A percentile compares a stretch with the other conserved stretches of the same genome.
These are phyloP conservation scores for Gymnosoma rotundatum DNA, from an alignment of 2,888 invertebrate genomes.

Conservation along the genomic window DNA sequence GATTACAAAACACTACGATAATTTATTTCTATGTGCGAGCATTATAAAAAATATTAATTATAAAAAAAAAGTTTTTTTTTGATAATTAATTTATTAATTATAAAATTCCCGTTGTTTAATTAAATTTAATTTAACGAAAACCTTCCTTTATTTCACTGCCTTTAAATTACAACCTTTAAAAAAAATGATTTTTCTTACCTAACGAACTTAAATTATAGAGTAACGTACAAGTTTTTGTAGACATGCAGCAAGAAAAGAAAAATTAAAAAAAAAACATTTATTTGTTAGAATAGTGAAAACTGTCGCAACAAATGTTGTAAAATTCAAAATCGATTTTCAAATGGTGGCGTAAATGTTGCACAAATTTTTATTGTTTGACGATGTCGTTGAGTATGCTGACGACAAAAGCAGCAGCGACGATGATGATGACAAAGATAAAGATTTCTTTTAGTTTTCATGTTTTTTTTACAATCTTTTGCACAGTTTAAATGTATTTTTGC, in stretches of 20 bases:
- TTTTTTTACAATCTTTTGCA: conserved; percentile 24
- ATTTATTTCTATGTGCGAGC: too few species aligned
- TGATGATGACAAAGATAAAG: conserved; percentile 39
- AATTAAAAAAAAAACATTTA: conserved; percentile 30
- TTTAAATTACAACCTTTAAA: conserved; percentile 18
- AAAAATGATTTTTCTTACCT: conserved; percentile 17
- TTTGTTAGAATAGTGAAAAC: conserved; percentile 57
- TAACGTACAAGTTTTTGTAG: conserved; percentile 10
- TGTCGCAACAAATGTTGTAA: conserved; percentile 67
- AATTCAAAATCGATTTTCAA: conserved; percentile 69
- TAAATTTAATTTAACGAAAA: too few species aligned
- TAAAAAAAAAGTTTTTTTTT: too few species aligned
- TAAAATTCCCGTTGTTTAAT: too few species aligned
- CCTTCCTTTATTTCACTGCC: conserved; percentile 17
- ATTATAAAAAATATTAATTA: too few species aligned
- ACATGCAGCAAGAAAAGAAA: background rate
- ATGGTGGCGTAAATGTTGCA: conserved; percentile 67
- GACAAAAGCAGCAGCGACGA: background rate
- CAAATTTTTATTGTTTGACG: conserved; percentile 54
- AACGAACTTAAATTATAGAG: conserved; percentile 30
- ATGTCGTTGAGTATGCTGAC: conserved; percentile 32
- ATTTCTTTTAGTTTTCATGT: background rate
- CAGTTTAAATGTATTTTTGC: conserved; percentile 43
- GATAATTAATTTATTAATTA: too few species aligned
- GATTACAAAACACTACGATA: too few species aligned